Conservation (phyloP, 1,140 invertebrate genomes). For the Eubasilissa regina region DNA sequence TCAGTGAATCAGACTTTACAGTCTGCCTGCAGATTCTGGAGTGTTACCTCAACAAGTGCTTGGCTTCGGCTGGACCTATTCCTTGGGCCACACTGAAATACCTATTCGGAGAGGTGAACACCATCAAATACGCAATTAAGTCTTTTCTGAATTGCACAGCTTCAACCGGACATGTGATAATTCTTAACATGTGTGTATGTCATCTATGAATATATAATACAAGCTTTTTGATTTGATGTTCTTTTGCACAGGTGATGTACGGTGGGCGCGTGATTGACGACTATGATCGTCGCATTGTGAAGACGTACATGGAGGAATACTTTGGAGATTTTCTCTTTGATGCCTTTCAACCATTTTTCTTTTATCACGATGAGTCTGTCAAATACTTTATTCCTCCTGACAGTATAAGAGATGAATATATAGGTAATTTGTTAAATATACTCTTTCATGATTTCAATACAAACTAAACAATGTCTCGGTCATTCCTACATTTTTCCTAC, state of each 20-base stretch:
- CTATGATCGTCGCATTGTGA: conserved; percentile 88
- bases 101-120: conserved; percentile 86
- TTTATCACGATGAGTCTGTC: conserved; percentile 82
- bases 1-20: conserved; percentile 92
- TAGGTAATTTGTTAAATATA: conserved; percentile 69
- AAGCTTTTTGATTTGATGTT: conserved; percentile 24
- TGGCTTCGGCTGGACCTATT: conserved; percentile 76
- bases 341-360: conserved; percentile 90
- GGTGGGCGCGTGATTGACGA: conserved; percentile 92
- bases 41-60: conserved; percentile 84
- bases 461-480: no score
- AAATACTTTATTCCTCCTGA: conserved; percentile 86
- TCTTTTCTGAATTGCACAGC: no score
- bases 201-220: no score
- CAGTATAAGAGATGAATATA: conserved; percentile 80
- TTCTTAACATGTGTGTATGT: no score
- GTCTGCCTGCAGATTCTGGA: conserved; percentile 88
- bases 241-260: conserved; percentile 85
- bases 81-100: conserved; percentile 94
- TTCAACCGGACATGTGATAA: no score
- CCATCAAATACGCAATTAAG: background rate
- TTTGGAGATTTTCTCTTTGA: conserved; percentile 95
- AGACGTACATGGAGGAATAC: conserved; percentile 93
- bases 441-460: no score
- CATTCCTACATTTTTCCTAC: no score